Base-by-base conservation (phyloP, 2,888 invertebrate genomes). In the Andrena camellia region DNA sequence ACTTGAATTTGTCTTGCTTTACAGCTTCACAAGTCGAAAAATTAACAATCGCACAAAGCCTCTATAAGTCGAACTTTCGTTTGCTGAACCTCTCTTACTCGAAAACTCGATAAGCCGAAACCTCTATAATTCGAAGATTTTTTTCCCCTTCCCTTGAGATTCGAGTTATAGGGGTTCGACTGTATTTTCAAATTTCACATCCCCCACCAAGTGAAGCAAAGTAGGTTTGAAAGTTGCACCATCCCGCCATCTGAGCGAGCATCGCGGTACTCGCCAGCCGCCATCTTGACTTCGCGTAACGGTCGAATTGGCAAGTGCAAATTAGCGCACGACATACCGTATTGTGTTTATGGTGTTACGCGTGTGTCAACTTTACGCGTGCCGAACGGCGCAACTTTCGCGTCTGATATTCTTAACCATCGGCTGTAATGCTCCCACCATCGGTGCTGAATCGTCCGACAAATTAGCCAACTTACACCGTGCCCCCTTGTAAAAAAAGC, bases 401-500 rank as follows among this genome's bases (percentile, higher is more conserved):
- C 54, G 31, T 62, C 50, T 13, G 23, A 62, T n/a, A 52, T 52
- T 57, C 26, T 20, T 6, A 48, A 29, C 10, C n/a, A 1, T 20
- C 52, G 20, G 0, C 23, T 57, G 5, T 29, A 33, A 35, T 33
- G 20, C 23, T 60, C 23, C 8, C 42, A 1, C 3, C 0, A 8
- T 4, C 3, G 2, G 20, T 4, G 23, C 26, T 20, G 13, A 73
- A 35, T 33, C 31, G 42, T 52, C 6, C 20, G 2, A 52, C n/a
- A n/a, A 68, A 78, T 20, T 57, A 57, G 29, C 10, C 31, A 70
- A 91, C 95, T 95, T 91, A 93, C 79, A 96, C 96, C 0, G 96
- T 95, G 0, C 95, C 95, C 17, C 94, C 95, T 94, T 96, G 95
- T 1, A 95, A 92, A 78, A 93, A 94, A 26, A 96, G 93, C 92